Conservation (phyloP, 2,113 vertebrate species). For the Chaetorhynchus papuensis region DNA sequence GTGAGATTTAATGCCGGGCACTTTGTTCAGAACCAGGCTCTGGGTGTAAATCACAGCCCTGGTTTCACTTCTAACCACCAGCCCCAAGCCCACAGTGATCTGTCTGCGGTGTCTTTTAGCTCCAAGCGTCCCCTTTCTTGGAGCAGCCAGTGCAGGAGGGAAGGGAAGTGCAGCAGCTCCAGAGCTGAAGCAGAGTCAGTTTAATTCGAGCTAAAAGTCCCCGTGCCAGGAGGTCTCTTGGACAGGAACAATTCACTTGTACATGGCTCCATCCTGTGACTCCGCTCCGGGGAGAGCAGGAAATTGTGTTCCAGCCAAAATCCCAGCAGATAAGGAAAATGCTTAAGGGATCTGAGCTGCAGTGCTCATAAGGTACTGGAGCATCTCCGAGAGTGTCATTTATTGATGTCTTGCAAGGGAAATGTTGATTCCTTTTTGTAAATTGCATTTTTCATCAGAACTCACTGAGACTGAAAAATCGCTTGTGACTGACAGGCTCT, state of each 20-base stretch:
- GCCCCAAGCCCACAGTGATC: background rate
- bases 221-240: background rate
- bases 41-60: conserved; percentile 33
- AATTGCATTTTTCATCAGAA: conserved; percentile 44
- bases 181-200: background rate
- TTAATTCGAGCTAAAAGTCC: background rate
- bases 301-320: background rate
- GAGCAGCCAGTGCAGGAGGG: background rate
- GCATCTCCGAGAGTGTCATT: background rate
- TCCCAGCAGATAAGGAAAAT: background rate
- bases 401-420: conserved; percentile 23
- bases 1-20: background rate
- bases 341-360: background rate
- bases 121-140: background rate
- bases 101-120: background rate
- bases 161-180: background rate
- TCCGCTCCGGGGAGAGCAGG: background rate
- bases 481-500: conserved; percentile 15
- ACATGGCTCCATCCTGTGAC: background rate
- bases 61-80: conserved; percentile 35
- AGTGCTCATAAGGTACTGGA: background rate
- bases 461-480: conserved; percentile 20
- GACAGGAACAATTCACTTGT: background rate
- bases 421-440: conserved; percentile 36
- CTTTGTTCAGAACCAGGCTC: conserved; percentile 1